These are phyloP conservation scores for Nerophis lumbriciformis DNA, from an alignment of 2,113 vertebrate genomes.

Conservation along the genomic window DNA sequence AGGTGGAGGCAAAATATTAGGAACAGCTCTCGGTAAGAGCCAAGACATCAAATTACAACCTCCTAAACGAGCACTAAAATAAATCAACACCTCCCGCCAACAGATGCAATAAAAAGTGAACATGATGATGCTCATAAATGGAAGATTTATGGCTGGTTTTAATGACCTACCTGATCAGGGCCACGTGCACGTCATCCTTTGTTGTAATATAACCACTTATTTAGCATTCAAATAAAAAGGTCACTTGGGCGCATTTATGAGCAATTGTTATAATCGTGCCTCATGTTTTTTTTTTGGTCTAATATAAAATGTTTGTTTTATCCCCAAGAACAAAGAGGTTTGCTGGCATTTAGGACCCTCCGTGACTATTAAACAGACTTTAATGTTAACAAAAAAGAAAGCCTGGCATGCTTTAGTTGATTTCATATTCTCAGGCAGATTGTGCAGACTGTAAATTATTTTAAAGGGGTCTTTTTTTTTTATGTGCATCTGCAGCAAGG, in stretches of 20 bases:
- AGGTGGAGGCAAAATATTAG: not conserved
- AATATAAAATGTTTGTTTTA: constrained; percentile 1
- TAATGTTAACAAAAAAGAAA: not conserved
- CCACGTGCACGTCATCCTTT: constrained; percentile 7
- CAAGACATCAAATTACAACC: not conserved
- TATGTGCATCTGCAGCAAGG: constrained; percentile 12
- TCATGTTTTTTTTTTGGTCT: not conserved
- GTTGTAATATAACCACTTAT: not conserved
- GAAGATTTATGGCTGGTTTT: constrained; percentile 2
- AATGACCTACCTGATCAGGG: not conserved
- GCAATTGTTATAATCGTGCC: not conserved
- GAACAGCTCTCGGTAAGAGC: not conserved
- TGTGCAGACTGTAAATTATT: not conserved
- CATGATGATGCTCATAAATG: constrained; percentile 5
- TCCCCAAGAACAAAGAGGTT: not conserved
- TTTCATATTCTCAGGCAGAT: not conserved
- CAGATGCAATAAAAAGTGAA: constrained; percentile 1
- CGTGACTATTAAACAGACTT: not conserved
- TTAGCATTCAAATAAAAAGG: not conserved
- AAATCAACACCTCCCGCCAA: constrained; percentile 6
- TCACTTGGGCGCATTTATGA: constrained; percentile 2
- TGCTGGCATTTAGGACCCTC: not conserved
- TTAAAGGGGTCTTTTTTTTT: not conserved
- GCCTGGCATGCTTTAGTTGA: not conserved
- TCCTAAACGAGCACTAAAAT: constrained; percentile 5